Conservation (phyloP, 1,140 invertebrate genomes). For the Saxidomus purpurata region DNA sequence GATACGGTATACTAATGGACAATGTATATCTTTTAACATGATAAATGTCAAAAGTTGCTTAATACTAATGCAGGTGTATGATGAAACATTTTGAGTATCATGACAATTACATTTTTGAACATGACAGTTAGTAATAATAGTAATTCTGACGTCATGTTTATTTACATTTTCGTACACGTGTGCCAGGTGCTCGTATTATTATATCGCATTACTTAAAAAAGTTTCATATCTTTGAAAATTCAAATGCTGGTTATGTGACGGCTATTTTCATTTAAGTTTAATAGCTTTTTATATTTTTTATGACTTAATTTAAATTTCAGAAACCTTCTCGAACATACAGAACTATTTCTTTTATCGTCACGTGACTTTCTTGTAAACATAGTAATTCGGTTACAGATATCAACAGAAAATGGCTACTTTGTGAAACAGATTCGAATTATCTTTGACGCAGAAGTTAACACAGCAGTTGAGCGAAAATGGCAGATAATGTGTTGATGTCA, state of each 20-base stretch:
- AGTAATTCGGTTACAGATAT: neutral
- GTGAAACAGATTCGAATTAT: constrained; percentile 22
- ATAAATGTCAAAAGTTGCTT: too few species aligned
- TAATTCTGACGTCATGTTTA: constrained; percentile 58
- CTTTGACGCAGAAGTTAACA: constrained; percentile 44
- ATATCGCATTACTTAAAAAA: too few species aligned
- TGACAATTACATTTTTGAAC: constrained; percentile 3
- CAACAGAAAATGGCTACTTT: constrained; percentile 63
- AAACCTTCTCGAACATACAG: neutral
- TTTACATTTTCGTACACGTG: constrained; percentile 51
- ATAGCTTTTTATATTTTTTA: neutral
- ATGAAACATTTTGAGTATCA: too few species aligned
- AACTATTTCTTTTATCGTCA: constrained; percentile 30
- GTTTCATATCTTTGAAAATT: too few species aligned
- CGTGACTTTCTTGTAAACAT: constrained; percentile 53
- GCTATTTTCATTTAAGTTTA: neutral
- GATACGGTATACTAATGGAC: too few species aligned
- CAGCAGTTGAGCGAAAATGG: constrained; percentile 12
- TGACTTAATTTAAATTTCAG: neutral
- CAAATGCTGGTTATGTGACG: neutral
- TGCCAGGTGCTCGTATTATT: constrained; percentile 28
- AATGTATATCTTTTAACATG: too few species aligned
- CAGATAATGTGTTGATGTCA: constrained; percentile 21
- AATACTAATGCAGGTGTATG: too few species aligned
- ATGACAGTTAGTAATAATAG: constrained; percentile 6